Conservation (phyloP, 2,888 invertebrate species). For the Lamellibrachia satsuma region DNA sequence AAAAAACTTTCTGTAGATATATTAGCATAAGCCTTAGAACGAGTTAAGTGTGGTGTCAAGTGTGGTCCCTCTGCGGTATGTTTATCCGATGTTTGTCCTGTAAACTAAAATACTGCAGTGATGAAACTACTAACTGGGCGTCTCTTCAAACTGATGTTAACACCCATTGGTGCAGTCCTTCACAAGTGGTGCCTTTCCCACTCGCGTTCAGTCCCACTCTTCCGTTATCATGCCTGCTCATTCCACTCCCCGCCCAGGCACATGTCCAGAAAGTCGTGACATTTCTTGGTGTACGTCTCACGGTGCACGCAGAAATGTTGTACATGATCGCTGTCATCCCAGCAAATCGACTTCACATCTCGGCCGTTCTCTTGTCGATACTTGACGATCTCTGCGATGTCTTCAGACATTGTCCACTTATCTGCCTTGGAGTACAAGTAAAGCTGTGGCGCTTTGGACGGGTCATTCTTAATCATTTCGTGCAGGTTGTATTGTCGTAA, state of each 20-base stretch:
- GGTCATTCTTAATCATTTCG: constrained; percentile 37
- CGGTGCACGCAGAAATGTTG: constrained; percentile 75
- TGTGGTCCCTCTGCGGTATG: background rate
- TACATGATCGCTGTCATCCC: constrained; percentile 80
- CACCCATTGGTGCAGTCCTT: background rate
- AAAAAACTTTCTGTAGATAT: background rate
- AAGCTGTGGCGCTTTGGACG: constrained; percentile 75
- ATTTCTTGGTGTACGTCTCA: constrained; percentile 56
- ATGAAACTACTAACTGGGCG: background rate
- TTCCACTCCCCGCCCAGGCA: constrained; percentile 17
- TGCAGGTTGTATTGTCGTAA: background rate
- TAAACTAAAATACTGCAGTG: background rate
- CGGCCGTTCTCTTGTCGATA: constrained; percentile 72
- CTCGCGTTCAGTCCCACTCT: background rate
- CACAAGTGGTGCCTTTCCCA: background rate
- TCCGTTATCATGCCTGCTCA: background rate
- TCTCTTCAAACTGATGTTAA: background rate
- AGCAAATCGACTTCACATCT: constrained; percentile 73
- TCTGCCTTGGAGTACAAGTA: constrained; percentile 80
- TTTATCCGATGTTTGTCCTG: background rate
- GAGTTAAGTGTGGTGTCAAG: background rate
- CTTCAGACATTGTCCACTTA: constrained; percentile 74
- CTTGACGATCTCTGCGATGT: constrained; percentile 75
- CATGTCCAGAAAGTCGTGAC: constrained; percentile 46
- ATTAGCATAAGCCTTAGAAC: background rate